phyloP scores from a whole-genome alignment of 92 coral and sea anemone species.

The Zoanthus solanderi region DNA sequence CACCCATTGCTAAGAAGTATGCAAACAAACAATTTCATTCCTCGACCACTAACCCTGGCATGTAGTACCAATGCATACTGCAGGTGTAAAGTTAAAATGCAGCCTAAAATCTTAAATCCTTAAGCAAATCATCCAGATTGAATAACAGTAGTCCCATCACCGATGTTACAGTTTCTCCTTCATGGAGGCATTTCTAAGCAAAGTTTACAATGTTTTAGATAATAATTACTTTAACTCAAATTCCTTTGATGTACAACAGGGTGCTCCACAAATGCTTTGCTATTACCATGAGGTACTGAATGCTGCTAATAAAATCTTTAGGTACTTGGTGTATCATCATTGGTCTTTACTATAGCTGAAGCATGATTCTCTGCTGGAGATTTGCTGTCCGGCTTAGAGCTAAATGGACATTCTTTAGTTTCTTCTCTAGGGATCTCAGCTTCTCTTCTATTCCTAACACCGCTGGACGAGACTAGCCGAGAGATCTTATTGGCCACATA shows the following conservation, averaged over 20 bases:
- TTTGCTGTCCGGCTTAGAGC: background rate
- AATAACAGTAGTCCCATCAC: background rate
- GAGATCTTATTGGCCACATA: slow-evolving; percentile 40
- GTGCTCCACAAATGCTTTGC: background rate
- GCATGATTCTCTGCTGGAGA: background rate
- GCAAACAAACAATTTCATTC: background rate
- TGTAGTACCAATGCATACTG: background rate
- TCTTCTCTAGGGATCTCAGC: background rate
- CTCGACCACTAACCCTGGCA: background rate
- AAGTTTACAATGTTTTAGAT: background rate
- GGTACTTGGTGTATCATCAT: background rate
- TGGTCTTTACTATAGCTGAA: background rate
- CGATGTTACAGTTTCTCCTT: background rate
- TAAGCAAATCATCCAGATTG: background rate
- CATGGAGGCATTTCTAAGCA: background rate
- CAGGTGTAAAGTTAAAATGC: background rate
- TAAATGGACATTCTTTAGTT: slow-evolving; percentile 21
- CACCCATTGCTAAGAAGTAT: background rate
- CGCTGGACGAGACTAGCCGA: slow-evolving; percentile 44
- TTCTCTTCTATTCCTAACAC: background rate
- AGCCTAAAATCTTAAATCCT: background rate
- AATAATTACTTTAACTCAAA: background rate
- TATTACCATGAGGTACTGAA: background rate
- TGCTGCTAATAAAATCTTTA: background rate
- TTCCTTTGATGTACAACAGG: no score